These are phyloP conservation scores for Carterocephalus palaemon DNA, from an alignment of 2,888 invertebrate genomes.

Conservation along the genomic window DNA sequence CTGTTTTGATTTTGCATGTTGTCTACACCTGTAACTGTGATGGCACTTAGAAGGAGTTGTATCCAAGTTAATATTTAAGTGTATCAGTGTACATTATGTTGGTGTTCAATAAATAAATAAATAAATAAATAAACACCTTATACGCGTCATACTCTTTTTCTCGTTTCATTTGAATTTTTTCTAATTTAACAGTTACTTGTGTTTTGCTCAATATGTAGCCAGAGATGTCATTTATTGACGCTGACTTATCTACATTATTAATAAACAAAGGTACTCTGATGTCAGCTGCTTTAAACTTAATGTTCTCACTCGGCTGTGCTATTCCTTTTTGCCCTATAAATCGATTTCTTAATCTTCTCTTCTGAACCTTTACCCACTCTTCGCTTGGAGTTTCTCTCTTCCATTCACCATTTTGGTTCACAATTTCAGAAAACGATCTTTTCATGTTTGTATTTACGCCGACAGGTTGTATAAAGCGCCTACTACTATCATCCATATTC, in stretches of 20 bases:
- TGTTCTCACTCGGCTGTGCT: not conserved
- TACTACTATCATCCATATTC: no score
- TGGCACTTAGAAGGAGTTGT: no score
- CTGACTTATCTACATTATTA: constrained; percentile 26
- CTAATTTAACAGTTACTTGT: constrained; percentile 20
- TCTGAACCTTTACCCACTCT: not conserved
- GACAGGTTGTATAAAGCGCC: no score
- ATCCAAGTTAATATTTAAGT: no score
- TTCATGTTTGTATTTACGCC: not conserved
- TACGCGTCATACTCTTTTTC: constrained; percentile 22
- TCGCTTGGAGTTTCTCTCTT: not conserved
- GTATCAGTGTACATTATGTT: no score
- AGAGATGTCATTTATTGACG: constrained; percentile 20
- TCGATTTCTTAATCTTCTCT: constrained; percentile 1
- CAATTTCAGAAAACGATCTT: constrained; percentile 5
- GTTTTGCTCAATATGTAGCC: constrained; percentile 24
- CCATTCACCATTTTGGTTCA: not conserved
- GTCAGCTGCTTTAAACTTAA: constrained; percentile 27
- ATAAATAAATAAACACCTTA: constrained; percentile 10
- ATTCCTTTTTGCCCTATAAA: not conserved
- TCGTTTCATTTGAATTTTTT: constrained; percentile 29
- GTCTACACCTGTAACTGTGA: no score
- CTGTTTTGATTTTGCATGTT: no score
- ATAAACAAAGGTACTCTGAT: constrained; percentile 27
- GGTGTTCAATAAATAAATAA: no score